phyloP scores from a whole-genome alignment of 2,888 invertebrate species.

The Ornithoptera priamus region DNA sequence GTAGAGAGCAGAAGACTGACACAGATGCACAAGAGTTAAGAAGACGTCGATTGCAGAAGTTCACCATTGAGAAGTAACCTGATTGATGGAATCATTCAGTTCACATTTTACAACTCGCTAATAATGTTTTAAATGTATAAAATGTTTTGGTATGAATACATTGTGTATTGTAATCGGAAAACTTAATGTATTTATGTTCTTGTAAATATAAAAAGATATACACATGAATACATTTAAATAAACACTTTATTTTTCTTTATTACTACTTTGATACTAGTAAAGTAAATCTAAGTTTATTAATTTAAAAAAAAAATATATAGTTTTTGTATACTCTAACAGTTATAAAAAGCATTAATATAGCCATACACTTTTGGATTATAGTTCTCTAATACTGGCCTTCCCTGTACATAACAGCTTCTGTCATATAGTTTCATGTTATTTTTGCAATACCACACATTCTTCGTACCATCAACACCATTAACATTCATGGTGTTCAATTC shows the following conservation, averaged over 20 bases:
- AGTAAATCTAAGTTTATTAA: constrained; percentile 18
- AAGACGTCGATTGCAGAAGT: constrained; percentile 88
- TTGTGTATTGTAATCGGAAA: constrained; percentile 69
- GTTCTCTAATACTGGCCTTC: constrained; percentile 83
- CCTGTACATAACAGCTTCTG: constrained; percentile 82
- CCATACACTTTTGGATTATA: constrained; percentile 90
- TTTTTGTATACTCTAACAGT: constrained; percentile 66
- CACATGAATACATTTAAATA: constrained; percentile 73
- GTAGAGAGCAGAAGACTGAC: constrained; percentile 67
- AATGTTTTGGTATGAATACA: constrained; percentile 73
- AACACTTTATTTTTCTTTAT: constrained; percentile 43
- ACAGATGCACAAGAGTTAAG: constrained; percentile 84
- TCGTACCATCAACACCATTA: constrained; percentile 76
- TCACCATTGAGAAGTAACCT: constrained; percentile 74
- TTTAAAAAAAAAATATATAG: constrained; percentile 37
- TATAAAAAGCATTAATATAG: constrained; percentile 89
- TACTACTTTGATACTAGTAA: constrained; percentile 31
- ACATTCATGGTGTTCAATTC: constrained; percentile 91
- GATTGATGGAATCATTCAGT: constrained; percentile 50
- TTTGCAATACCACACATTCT: constrained; percentile 90
- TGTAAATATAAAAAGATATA: constrained; percentile 78
- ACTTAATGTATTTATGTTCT: constrained; percentile 76
- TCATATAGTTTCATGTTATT: constrained; percentile 83
- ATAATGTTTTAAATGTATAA: constrained; percentile 71
- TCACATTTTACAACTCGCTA: constrained; percentile 61